Evolutionary conservation across 2,113 vertebrate species (phyloP).

Genomic region (Paraplagusia blochii): DNA sequence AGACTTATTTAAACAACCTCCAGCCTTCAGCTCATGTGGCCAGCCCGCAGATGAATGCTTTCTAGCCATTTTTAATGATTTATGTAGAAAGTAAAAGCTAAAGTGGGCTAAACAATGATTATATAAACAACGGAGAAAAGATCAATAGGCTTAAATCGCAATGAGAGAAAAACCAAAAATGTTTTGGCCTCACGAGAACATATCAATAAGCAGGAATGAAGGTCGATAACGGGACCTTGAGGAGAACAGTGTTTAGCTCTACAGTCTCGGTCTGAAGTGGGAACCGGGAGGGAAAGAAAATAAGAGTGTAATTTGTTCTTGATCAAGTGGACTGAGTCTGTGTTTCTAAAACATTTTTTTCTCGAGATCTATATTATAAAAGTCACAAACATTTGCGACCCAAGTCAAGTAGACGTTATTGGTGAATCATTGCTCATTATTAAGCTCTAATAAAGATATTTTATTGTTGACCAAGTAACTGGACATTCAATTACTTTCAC

Average conservation of each 20-base stretch:
- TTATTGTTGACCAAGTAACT: no score
- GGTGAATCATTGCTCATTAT: no score
- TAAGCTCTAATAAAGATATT: no score
- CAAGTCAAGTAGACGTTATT: no score
- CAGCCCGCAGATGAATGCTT: conserved; percentile 32
- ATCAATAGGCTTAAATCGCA: conserved; percentile 26
- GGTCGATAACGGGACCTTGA: conserved; percentile 51
- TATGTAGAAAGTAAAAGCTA: background rate
- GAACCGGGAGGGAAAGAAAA: conserved; percentile 8
- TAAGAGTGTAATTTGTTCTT: no score
- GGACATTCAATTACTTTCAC: no score
- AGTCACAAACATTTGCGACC: no score
- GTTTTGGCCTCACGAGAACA: conserved; percentile 20
- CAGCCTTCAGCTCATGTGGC: conserved; percentile 6
- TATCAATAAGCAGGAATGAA: conserved; percentile 33
- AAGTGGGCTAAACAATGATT: conserved; percentile 25
- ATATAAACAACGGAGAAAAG: conserved; percentile 21
- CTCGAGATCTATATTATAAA: no score
- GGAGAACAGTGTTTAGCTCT: conserved; percentile 61
- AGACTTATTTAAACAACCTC: background rate
- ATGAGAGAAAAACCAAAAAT: conserved; percentile 48
- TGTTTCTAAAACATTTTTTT: no score
- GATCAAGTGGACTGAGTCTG: no score
- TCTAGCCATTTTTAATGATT: conserved; percentile 35
- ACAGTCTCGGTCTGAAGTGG: background rate